Percentiles rank a stretch among this genome's conserved stretches.
Conservation (phyloP, 2,797 vertebrate species). For the Morus bassanus region DNA sequence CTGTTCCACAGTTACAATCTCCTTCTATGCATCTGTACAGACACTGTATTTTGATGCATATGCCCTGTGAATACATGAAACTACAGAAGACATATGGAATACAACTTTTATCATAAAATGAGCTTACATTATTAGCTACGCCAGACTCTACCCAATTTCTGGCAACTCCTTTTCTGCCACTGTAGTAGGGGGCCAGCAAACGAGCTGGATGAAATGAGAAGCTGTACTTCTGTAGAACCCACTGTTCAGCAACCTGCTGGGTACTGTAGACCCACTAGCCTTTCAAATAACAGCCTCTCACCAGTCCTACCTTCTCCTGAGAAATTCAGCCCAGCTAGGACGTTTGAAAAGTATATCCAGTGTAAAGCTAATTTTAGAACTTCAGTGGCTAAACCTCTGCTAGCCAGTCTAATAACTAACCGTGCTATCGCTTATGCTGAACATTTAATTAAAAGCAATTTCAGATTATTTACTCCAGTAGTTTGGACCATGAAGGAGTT, state of each 20-base stretch:
- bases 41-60: background rate
- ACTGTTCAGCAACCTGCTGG: no score
- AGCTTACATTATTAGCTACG: background rate
- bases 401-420: background rate
- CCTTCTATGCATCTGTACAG: background rate
- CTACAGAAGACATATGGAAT: background rate
- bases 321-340: background rate
- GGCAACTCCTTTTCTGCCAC: background rate
- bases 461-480: background rate
- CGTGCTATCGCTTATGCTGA: background rate
- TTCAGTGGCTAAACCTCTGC: background rate
- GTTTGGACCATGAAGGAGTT: background rate
- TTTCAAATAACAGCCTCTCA: background rate
- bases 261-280: background rate
- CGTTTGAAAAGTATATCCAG: background rate
- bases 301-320: background rate
- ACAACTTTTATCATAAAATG: background rate
- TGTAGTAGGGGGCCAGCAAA: background rate
- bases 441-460: background rate
- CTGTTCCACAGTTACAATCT: background rate
- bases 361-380: background rate
- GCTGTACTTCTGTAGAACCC: background rate
- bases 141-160: background rate
- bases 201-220: background rate
- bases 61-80: background rate